Evolutionary conservation across 2,888 invertebrate species (phyloP), one percentile per base, ranked within the genome.

Genomic region (Homarus gammarus): DNA sequence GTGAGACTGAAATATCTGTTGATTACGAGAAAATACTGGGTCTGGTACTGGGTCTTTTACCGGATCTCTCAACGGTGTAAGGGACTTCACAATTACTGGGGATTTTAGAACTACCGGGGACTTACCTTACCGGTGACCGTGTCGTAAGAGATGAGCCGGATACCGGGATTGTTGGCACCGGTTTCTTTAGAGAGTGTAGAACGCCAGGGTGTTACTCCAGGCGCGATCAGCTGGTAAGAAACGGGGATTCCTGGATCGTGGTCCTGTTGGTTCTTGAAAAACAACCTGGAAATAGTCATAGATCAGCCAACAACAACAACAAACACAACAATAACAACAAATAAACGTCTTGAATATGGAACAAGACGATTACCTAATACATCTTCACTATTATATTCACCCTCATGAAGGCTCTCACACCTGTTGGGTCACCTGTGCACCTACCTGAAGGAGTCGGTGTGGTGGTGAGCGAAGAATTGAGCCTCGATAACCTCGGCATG

Each of bases 61-160:
- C n/a, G n/a, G n/a, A n/a, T n/a, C n/a, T n/a, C n/a, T n/a, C n/a
- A n/a, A n/a, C n/a, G n/a, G n/a, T n/a, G n/a, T n/a, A n/a, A n/a
- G n/a, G n/a, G n/a, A n/a, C n/a, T n/a, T n/a, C n/a, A n/a, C n/a
- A n/a, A 12, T 78, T 12, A 6, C 12, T 75, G 12, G 33, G 22
- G 5, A n/a, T 6, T n/a, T 8, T 8, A 70, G 70, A 18, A 10
- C 22, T 18, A 5, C 31, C 49, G 0, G 33, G 10, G 36, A 94
- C 94, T 36, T n/a, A 97, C 97, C 95, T 97, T 96, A 93, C 97
- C 97, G 83, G 96, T 96, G 93, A 96, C 96, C 92, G 96, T 97
- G 94, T 98, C 97, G 94, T 98, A 98, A 94, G 97, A 97, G 95
- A 97, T 98, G 77, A 98, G 96, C 92, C 98, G 95, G 91, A 98